Base-by-base conservation (phyloP, 2,888 invertebrate genomes). In the Podabrus alpinus region DNA sequence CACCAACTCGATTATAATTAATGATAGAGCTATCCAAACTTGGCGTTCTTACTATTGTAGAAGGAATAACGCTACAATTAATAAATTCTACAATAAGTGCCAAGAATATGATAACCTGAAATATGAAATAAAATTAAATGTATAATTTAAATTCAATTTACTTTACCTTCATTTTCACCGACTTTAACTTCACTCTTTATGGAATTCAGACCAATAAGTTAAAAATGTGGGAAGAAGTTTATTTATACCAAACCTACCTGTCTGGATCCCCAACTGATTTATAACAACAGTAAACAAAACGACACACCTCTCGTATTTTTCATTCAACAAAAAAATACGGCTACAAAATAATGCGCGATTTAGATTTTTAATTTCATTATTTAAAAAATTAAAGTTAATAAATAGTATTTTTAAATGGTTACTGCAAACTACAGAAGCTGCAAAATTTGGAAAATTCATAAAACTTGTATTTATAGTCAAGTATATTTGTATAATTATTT, bases 1-100 rank as follows among this genome's bases (percentile, higher is more conserved):
- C 89, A 71, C 89, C 90, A 72, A 89, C 80, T 25, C 89, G 86
- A 79, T 89, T 88, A 45, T 88, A 88, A 83, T 88, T 87, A 83
- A 90, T 88, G 80, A 89, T 85, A 76, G 90, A 89, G 68, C 88
- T 88, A 86, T 90, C 90, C 78, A 87, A 85, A 79, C 85, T 84
- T 25, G 90, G 90, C 9, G 88, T 87, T 69, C 89, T 86, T 68
- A 88, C 81, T 67, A 87, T 77, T 29, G 25, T 10, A n/a, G 16
- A n/a, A 15, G 24, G 21, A 64, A 69, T 69, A 69, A 60, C 29
- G 15, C 16, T 17, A 62, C 61, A n/a, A 11, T 69, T 69, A 69
- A 21, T 62, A 5, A 59, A 13, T 59, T 24, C 15, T 29, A 62
- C 16, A 9, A 17, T 59, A 16, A 24, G 16, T 11, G 16, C 16